These are phyloP conservation scores for Hypotaenidia philippensis DNA, from an alignment of 2,797 vertebrate species.

Conservation along the genomic window DNA sequence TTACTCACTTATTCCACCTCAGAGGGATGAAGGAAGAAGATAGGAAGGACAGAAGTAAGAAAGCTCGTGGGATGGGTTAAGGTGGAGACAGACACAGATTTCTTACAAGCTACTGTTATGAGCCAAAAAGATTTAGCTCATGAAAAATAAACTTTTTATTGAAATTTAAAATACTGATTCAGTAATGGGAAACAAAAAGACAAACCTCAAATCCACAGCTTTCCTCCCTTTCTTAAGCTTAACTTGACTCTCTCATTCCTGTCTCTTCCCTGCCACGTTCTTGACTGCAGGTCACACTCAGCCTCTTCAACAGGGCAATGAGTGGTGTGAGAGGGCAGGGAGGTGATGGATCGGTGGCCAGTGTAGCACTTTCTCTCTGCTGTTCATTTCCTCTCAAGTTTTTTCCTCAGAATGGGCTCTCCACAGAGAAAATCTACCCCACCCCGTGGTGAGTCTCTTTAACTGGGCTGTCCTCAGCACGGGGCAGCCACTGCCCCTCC, in stretches of 20 bases:
- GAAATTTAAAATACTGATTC: not conserved
- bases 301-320: not conserved
- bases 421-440: not conserved
- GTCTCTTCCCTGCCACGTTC: not conserved
- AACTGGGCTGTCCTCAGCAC: fast-evolving
- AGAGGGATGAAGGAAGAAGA: not conserved
- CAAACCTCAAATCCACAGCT: not conserved
- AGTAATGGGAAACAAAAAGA: not conserved
- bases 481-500: not conserved
- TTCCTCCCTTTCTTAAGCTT: not conserved
- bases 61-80: not conserved
- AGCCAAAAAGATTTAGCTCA: not conserved
- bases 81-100: not conserved
- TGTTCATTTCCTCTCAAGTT: not conserved
- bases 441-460: fast-evolving
- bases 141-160: not conserved
- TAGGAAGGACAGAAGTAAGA: not conserved
- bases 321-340: not conserved
- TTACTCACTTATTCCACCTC: not conserved
- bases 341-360: not conserved
- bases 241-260: not conserved
- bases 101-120: not conserved
- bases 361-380: not conserved
- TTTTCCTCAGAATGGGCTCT: not conserved
- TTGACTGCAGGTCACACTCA: fast-evolving